A percentile compares a stretch with the other conserved stretches of the same genome.
Evolutionary conservation across 2,113 vertebrate genomes (phyloP).

Genomic region (Pterocles burchelli): DNA sequence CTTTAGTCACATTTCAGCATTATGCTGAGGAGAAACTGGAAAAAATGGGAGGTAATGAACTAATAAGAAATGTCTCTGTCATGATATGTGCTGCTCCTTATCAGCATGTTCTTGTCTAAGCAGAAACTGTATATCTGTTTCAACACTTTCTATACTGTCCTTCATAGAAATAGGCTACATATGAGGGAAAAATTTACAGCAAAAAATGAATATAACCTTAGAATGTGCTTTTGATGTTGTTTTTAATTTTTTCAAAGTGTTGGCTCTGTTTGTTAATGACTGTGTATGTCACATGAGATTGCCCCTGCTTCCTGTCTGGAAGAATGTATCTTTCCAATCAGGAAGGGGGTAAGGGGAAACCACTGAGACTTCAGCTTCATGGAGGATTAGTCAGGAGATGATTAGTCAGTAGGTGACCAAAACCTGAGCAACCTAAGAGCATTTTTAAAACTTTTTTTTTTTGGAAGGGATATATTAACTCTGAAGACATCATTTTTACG

Average conservation of each 20-base stretch:
- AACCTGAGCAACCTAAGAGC: neutral
- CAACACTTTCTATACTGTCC: neutral
- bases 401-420: conserved; percentile 1
- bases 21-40: neutral
- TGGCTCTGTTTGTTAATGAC: neutral
- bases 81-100: neutral
- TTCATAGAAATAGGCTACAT: neutral
- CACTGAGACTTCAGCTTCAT: neutral
- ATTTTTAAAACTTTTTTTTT: neutral
- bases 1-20: neutral
- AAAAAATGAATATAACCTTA: neutral
- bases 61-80: neutral
- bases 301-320: neutral
- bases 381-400: neutral
- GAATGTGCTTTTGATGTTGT: neutral
- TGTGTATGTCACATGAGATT: neutral
- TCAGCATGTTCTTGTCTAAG: neutral
- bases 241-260: neutral
- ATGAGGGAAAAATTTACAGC: neutral
- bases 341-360: neutral
- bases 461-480: neutral
- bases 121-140: neutral
- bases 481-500: neutral
- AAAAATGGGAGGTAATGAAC: neutral
- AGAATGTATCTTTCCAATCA: neutral